Evolutionary conservation across 2,113 vertebrate species (phyloP), one percentile per base, ranked within the genome.

Genomic region (Seriola quinqueradiata): DNA sequence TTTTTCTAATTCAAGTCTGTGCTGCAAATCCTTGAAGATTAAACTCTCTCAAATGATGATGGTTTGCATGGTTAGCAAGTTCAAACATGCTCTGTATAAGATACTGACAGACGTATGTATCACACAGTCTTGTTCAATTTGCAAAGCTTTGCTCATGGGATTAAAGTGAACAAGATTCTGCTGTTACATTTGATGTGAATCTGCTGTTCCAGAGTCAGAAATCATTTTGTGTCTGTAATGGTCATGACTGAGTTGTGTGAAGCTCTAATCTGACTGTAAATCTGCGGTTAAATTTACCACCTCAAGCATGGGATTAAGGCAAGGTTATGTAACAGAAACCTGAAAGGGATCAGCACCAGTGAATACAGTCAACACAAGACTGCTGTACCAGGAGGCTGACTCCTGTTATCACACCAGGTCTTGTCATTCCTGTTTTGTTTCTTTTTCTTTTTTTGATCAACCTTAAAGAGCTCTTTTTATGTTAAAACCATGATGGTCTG

Each of bases 311-410:
- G 38, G 86, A 88, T 88, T 89, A 82, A 69, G 9, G 17, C 1
- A 36, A 36, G 64, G 52, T 90, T 92, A 48, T 75, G 36, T 83
- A 92, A 92, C 82, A 54, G 75, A 32, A 14, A 61, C 28, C 63
- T 75, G 32, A 44, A n/a, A 72, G 11, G 68, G 54, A 72, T 79
- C 79, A 81, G 70, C 34, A 59, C 48, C 48, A 66, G 65, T 25
- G n/a, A 58, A 64, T 34, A 54, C 36, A 67, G 40, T 65, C 6
- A 3, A 19, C 8, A 19, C 28, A 4, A 55, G 13, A 25, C 17
- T 68, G 63, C 58, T 44, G 28, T 14, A 23, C 23, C 61, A 60
- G 52, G 50, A 46, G 12, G 48, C 38, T 57, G 19, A 32, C 13
- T 57, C 3, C 13, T 34, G 0, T 8, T 77, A 12, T 1, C 6